Conservation (phyloP, 1,140 invertebrate genomes). For the Trissolcus basalis region DNA sequence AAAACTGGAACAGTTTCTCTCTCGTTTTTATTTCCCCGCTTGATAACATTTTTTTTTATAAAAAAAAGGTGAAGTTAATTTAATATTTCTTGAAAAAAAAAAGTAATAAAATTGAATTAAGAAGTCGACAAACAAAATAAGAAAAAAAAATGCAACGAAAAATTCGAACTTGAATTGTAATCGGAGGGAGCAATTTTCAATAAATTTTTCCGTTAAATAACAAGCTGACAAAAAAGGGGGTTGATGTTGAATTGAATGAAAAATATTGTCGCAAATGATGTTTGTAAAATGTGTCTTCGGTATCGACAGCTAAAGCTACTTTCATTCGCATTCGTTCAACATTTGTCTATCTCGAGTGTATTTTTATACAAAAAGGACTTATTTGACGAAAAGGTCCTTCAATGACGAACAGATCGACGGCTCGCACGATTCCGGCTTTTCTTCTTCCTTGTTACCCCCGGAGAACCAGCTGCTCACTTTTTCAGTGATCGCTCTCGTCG, state of each 20-base stretch:
- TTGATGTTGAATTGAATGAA: constrained; percentile 1
- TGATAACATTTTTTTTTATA: too few relatives aligned
- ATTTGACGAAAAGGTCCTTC: constrained; percentile 89
- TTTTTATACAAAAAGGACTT: constrained; percentile 49
- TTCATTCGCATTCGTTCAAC: constrained; percentile 12
- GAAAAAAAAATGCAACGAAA: too few relatives aligned
- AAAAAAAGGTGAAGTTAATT: too few relatives aligned
- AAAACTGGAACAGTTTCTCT: too few relatives aligned
- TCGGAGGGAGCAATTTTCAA: too few relatives aligned
- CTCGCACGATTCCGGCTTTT: constrained; percentile 82
- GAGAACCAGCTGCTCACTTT: constrained; percentile 77
- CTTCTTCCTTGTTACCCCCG: constrained; percentile 78
- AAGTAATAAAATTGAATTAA: too few relatives aligned
- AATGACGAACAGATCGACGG: constrained; percentile 85
- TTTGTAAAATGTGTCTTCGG: constrained; percentile 20
- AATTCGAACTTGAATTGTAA: too few relatives aligned
- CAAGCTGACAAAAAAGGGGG: not conserved
- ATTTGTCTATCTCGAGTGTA: constrained; percentile 11
- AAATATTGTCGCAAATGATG: constrained; percentile 17
- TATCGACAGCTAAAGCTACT: constrained; percentile 8
- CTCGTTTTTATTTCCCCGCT: too few relatives aligned
- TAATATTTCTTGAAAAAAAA: too few relatives aligned
- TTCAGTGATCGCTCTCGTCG: constrained; percentile 59
- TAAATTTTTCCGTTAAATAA: not conserved
- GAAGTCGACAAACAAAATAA: too few relatives aligned